phyloP scores from a whole-genome alignment of 1,140 invertebrate genomes.

The Gryon sp. region DNA sequence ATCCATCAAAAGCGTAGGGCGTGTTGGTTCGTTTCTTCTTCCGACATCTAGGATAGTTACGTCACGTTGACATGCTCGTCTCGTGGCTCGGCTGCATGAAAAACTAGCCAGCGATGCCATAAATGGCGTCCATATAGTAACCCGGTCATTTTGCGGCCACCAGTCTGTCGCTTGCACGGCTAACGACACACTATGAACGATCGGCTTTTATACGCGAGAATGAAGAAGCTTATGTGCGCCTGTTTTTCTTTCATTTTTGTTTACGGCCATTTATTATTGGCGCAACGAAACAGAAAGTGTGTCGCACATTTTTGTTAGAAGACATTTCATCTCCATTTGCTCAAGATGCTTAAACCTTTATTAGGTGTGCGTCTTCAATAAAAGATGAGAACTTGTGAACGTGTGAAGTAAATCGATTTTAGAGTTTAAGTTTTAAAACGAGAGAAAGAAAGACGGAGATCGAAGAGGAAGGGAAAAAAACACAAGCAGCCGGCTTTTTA shows the following conservation, averaged over 20 bases:
- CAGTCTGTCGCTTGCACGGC: no score
- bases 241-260: conserved; percentile 40
- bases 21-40: conserved; percentile 36
- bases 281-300: conserved; percentile 39
- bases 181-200: no score
- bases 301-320: conserved; percentile 37
- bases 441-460: no score
- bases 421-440: no score
- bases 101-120: conserved; percentile 29
- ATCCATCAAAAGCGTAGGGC: conserved; percentile 23
- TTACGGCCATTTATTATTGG: conserved; percentile 28
- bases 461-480: no score
- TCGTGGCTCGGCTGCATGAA: conserved; percentile 11
- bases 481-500: conserved; percentile 1
- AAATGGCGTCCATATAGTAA: conserved; percentile 18
- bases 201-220: no score
- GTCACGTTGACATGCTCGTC: conserved; percentile 32
- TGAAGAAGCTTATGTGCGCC: no score
- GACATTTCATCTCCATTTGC: no score
- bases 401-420: conserved; percentile 45
- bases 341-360: conserved; percentile 34
- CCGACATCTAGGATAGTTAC: conserved; percentile 42
- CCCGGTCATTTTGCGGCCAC: conserved; percentile 17
- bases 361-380: conserved; percentile 42
- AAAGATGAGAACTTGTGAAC: conserved; percentile 36